Evolutionary conservation across 1,140 invertebrate genomes (phyloP), one percentile per base, ranked within the genome.

Genomic region (Lethrus apterus): DNA sequence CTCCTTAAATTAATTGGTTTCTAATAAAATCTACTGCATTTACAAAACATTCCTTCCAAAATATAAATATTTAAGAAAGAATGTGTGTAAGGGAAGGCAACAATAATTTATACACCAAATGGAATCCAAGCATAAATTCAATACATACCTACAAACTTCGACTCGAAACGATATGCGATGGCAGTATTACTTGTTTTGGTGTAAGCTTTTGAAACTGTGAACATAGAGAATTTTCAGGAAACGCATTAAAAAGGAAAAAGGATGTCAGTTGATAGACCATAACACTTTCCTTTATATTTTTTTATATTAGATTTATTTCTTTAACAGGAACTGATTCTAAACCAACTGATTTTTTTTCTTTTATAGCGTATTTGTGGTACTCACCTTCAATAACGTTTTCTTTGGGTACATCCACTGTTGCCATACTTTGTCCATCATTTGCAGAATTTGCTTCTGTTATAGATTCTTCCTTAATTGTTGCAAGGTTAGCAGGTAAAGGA

Each of bases 401-500:
- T 46, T 63, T 61, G n/a, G 48, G 44, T 20, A 30, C 7, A 20
- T 59, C 57, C 34, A 36, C 32, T 20, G 50, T 26, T 18, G 57
- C 36, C 2, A 42, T 35, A 40, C 42, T 51, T 48, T 55, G 54
- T 13, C 20, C 17, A 26, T 41, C 38, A 3, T 9, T 23, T 2
- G 48, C 41, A 24, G 38, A 55, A 26, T 45, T 34, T 15, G 55
- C 46, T 8, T 34, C 40, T 17, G 32, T 21, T 34, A 46, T 52
- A 48, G 48, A 31, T 49, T 62, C 43, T 10, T 50, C 42, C 36
- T 62, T 58, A 13, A 58, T 36, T 18, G 50, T 46, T 17, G 52
- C 48, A 24, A 65, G 53, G 2, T 51, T 55, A 8, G 63, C 51
- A 24, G 62, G 62, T 33, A 64, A 48, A 10, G 57, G 57, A 24